Percentiles rank a stretch among this genome's conserved stretches.
phyloP scores from a whole-genome alignment of 92 coral and sea anemone species.

The Palythoa caribaeorum region DNA sequence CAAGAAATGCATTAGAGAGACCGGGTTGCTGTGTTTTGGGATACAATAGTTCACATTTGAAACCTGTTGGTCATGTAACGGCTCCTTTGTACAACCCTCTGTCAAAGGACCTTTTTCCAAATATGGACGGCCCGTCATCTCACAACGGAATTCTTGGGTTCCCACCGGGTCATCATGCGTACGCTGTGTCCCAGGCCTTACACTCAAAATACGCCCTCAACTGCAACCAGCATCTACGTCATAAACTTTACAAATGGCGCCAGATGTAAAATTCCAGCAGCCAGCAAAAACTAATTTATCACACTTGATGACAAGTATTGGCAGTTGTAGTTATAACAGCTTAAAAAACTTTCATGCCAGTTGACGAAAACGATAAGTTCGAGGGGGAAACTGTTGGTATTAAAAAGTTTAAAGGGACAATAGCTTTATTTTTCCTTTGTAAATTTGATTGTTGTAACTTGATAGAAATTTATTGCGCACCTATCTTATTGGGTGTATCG shows the following conservation, averaged over 20 bases:
- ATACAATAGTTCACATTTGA: background rate
- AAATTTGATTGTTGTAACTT: background rate
- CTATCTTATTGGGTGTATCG: too few relatives aligned
- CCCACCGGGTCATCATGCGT: background rate
- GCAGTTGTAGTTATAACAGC: background rate
- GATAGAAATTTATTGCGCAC: background rate
- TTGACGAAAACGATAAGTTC: background rate
- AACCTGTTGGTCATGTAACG: slow-evolving; percentile 1
- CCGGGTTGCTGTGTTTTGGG: background rate
- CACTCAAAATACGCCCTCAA: background rate
- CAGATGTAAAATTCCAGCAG: background rate
- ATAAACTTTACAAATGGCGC: background rate
- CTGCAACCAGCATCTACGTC: slow-evolving; percentile 8
- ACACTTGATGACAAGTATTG: background rate
- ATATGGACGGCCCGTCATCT: slow-evolving; percentile 14
- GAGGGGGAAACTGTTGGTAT: background rate
- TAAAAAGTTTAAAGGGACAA: background rate
- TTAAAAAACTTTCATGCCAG: background rate
- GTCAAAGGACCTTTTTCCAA: slow-evolving; percentile 2
- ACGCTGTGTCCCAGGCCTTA: slow-evolving; percentile 5
- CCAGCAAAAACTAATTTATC: background rate
- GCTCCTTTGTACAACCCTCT: background rate
- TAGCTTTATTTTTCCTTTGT: background rate
- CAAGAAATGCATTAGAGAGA: background rate
- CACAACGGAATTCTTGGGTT: background rate